A percentile compares a stretch with the other conserved stretches of the same genome.
phyloP scores from a whole-genome alignment of 2,797 vertebrate genomes.

The Ptychobarbus kaznakovi region DNA sequence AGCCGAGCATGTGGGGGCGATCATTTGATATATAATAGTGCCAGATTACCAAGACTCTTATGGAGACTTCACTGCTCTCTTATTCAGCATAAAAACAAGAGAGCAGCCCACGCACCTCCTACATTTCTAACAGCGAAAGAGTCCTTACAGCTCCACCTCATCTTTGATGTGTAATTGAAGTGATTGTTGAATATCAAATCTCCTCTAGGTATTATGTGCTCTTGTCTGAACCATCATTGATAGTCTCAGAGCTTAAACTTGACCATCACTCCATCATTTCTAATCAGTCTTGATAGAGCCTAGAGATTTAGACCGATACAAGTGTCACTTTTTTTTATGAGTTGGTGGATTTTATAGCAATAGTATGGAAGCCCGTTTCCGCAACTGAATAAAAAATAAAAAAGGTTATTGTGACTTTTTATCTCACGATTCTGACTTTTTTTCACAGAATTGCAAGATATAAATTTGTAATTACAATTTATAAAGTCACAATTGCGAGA shows the following conservation, averaged over 20 bases:
- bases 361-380: not conserved
- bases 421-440: no score
- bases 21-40: constrained; percentile 23
- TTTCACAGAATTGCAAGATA: no score
- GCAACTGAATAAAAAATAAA: no score
- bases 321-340: not conserved
- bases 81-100: constrained; percentile 25
- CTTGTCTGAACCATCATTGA: constrained; percentile 2
- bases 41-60: constrained; percentile 32
- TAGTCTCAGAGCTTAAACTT: constrained; percentile 17
- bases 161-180: constrained; percentile 10
- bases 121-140: not conserved
- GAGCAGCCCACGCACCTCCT: constrained; percentile 31
- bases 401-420: no score
- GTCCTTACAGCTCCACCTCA: not conserved
- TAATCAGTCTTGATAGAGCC: constrained; percentile 14
- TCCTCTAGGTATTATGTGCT: not conserved
- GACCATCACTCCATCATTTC: constrained; percentile 19
- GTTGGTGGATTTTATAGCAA: not conserved
- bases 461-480: no score
- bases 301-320: not conserved
- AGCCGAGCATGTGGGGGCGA: not conserved
- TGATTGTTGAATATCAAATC: not conserved
- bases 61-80: constrained; percentile 5
- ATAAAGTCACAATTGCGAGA: no score